Conservation (phyloP, 2,888 invertebrate species). For the Aphidoletes aphidimyza region DNA sequence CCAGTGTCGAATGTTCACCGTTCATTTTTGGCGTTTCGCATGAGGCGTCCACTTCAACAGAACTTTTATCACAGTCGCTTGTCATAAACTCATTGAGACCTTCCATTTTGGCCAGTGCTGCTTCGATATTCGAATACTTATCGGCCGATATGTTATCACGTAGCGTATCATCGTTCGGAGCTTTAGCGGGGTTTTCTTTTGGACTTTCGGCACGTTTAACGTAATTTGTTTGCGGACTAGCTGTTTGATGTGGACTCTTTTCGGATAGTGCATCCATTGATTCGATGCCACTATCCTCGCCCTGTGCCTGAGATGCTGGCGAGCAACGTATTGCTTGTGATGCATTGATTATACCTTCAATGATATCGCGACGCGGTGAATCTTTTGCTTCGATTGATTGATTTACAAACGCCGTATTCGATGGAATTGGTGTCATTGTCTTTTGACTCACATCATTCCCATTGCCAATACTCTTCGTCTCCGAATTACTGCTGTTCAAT, state of each 20-base stretch:
- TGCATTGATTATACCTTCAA: conserved; percentile 55
- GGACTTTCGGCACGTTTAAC: conserved; percentile 56
- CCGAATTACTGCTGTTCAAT: neutral
- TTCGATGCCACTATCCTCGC: conserved; percentile 91
- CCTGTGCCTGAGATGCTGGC: conserved; percentile 71
- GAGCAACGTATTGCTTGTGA: conserved; percentile 63
- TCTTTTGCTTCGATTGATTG: conserved; percentile 53
- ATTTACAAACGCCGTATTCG: neutral
- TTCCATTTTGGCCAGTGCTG: conserved; percentile 77
- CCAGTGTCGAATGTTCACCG: conserved; percentile 63
- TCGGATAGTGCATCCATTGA: conserved; percentile 94
- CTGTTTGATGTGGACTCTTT: conserved; percentile 89
- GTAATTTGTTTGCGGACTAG: conserved; percentile 71
- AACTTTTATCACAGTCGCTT: conserved; percentile 57
- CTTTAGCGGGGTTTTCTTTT: neutral
- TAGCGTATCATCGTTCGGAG: neutral
- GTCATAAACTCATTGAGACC: conserved; percentile 68
- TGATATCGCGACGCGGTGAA: conserved; percentile 55
- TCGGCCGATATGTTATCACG: conserved; percentile 13
- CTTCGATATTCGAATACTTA: conserved; percentile 71
- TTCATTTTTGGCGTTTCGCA: conserved; percentile 61
- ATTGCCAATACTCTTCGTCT: neutral
- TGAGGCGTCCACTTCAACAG: conserved; percentile 59
- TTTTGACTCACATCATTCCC: conserved; percentile 55
- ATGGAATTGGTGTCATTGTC: conserved; percentile 58